A percentile compares a stretch with the other conserved stretches of the same genome.
These are phyloP conservation scores for Cephus pulcher DNA, from an alignment of 2,888 invertebrate genomes.

Conservation along the genomic window DNA sequence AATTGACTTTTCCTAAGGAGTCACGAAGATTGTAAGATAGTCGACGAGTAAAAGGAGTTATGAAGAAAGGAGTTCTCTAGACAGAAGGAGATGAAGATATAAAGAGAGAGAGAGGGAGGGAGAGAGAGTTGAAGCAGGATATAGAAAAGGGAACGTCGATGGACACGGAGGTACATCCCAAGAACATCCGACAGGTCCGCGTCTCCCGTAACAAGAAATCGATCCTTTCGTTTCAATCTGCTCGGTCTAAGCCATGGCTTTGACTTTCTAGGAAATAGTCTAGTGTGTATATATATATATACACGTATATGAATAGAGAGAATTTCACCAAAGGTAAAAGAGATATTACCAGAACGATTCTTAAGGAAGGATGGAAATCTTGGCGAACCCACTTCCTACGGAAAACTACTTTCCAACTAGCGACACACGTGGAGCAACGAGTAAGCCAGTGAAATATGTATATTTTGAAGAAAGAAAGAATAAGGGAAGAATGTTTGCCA, in stretches of 20 bases:
- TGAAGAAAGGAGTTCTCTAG: neutral
- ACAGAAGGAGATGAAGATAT: neutral
- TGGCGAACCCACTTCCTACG: neutral
- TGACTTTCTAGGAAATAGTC: neutral
- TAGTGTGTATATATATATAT: slow-evolving; percentile 4
- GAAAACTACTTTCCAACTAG: neutral
- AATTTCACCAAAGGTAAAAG: slow-evolving; percentile 8
- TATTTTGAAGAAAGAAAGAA: neutral
- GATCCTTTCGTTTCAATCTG: slow-evolving; percentile 1
- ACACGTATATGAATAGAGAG: neutral
- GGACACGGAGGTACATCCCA: neutral
- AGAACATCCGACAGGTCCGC: neutral
- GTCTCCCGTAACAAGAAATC: neutral
- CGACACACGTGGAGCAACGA: neutral
- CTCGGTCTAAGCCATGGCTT: neutral
- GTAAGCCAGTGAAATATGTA: neutral
- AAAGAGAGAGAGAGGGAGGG: neutral
- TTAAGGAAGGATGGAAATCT: neutral
- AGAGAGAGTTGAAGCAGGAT: neutral
- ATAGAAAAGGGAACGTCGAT: neutral
- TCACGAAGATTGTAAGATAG: neutral
- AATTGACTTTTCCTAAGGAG: neutral
- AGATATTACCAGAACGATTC: neutral
- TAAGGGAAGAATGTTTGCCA: neutral
- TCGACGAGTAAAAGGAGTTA: neutral